Evolutionary conservation across 2,113 vertebrate species (phyloP), one percentile per base, ranked within the genome.

Genomic region (Apus apus): DNA sequence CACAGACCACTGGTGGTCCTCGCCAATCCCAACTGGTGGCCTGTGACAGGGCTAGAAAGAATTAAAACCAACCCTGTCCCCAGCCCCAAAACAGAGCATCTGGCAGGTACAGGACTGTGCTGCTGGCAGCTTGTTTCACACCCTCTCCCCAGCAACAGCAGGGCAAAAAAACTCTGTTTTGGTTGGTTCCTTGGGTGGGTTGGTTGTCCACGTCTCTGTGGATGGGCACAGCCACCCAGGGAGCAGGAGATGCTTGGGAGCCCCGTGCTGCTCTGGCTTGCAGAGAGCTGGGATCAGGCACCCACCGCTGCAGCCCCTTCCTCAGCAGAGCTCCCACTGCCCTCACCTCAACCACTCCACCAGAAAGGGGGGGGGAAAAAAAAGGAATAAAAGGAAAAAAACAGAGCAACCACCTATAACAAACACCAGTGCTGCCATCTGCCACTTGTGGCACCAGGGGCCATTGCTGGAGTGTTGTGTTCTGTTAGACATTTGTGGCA

Each of bases 131-230:
- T 80, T 1, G 0, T 68, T 80, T 89, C 26, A 57, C 23, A 76
- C 6, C 8, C 23, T 13, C 21, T 45, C 12, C 13, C 22, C 3
- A 2, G 51, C n/a, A 57, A 77, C 30, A 57, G 11, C 0, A 12
- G 16, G 13, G 30, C 0, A 65, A 65, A 84, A 48, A 34, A 50
- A 5, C 0, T 1, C 6, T 15, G 13, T 0, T 32, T 84, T 51
- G 38, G 32, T 14, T 48, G 22, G 21, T 51, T 73, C 58, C 22
- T 60, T 25, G 60, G 8, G 50, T 65, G 38, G 29, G 48, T 43
- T 38, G 27, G n/a, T 76, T 3, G 0, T 17, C 73, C 21, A 10
- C 0, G 2, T 23, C 27, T 25, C 74, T 10, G 27, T 0, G 0
- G 36, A 57, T 0, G 1, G 62, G 15, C n/a, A 80, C 0, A 0